Evolutionary conservation across 2,888 invertebrate genomes (phyloP), one percentile per base, ranked within the genome.

Genomic region (Fragum fragum): DNA sequence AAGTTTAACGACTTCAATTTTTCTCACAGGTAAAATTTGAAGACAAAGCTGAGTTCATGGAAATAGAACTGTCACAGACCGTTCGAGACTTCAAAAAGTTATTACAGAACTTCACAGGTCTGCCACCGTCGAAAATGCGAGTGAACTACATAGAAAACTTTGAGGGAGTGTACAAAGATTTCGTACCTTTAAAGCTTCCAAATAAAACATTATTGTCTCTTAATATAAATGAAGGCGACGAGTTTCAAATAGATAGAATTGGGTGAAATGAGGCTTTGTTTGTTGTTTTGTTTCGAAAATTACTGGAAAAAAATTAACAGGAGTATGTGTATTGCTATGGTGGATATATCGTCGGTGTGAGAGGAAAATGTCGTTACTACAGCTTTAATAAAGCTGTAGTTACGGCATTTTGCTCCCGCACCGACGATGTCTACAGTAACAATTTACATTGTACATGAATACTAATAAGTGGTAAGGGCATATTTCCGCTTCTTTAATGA

Each of bases 141-240:
- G 95, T 99, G 26, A 98, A 97, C 95, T 98, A 98, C 94, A 96
- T 97, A 14, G 98, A 98, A 95, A 89, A 71, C 21, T 74, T 63
- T 52, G 80, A 80, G 1, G 82, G 76, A 1, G 9, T 39, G 16
- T 69, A 63, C 21, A 47, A 14, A 59, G 53, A 63, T 52, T 21
- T 32, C 0, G 32, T 98, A 94, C 97, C 97, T 94, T 97, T 98
- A 97, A 96, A 96, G 89, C 98, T 96, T 92, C 97, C 98, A 1
- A 97, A 97, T 90, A 98, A 98, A 93, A 97, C 97, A 94, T 96
- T 98, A 28, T 98, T 98, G 94, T 97, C 98, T 81, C 98, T 91
- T 11, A 90, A 91, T 53, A 85, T 94, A 28, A 89, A 88, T 28
- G 93, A 93, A 63, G 92, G 91, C n/a, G 93, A 93, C 83, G 89